These are phyloP conservation scores for Exephanes ischioxanthus DNA, from an alignment of 2,888 invertebrate genomes.

Conservation along the genomic window DNA sequence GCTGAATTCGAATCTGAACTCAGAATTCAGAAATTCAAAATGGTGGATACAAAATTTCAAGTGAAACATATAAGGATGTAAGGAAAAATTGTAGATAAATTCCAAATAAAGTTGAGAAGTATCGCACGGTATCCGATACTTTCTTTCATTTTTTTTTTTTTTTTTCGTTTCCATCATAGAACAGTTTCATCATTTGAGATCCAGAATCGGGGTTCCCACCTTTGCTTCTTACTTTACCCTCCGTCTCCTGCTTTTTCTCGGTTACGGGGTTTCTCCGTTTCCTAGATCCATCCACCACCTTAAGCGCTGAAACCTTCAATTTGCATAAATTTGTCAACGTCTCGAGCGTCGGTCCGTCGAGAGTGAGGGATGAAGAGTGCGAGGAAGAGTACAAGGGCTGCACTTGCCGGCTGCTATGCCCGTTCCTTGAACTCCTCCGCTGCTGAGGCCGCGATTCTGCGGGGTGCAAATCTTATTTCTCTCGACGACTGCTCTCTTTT, in stretches of 20 bases:
- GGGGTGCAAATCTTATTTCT: constrained; percentile 70
- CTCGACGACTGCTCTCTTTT: constrained; percentile 51
- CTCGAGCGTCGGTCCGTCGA: constrained; percentile 51
- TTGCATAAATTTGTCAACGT: constrained; percentile 74
- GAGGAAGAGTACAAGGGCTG: constrained; percentile 27
- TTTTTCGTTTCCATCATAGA: not conserved
- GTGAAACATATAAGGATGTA: too few relatives aligned
- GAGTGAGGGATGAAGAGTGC: constrained; percentile 23
- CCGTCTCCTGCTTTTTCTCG: constrained; percentile 1
- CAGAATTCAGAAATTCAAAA: too few relatives aligned
- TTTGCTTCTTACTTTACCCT: not conserved
- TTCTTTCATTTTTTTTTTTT: too few relatives aligned
- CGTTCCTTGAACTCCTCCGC: constrained; percentile 26
- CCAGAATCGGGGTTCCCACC: not conserved
- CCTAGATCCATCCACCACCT: constrained; percentile 29
- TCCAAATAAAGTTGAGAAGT: too few relatives aligned
- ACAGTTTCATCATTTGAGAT: not conserved
- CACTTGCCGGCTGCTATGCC: constrained; percentile 25
- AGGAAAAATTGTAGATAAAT: too few relatives aligned
- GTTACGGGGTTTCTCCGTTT: constrained; percentile 4
- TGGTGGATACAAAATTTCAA: too few relatives aligned
- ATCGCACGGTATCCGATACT: not conserved
- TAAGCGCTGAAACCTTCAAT: constrained; percentile 71
- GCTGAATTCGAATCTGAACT: too few relatives aligned
- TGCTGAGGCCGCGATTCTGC: constrained; percentile 23